These are phyloP conservation scores for Willisornis vidua DNA, from an alignment of 2,113 vertebrate genomes.

Conservation along the genomic window DNA sequence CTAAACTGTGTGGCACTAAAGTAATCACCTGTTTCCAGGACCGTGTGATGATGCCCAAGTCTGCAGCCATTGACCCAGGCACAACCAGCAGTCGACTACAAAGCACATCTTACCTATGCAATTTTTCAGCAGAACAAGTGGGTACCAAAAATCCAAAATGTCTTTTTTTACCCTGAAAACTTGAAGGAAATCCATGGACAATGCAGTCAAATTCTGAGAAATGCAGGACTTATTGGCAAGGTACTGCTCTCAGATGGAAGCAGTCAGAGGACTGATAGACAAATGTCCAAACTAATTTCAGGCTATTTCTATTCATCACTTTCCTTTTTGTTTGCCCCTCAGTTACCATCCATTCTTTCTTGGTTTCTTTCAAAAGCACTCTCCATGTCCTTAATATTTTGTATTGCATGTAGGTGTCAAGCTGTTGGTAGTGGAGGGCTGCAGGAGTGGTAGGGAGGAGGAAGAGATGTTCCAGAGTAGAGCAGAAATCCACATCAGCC, in stretches of 20 bases:
- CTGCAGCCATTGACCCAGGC: neutral
- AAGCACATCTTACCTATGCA: fast-evolving
- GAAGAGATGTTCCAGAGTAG: neutral
- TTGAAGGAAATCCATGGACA: neutral
- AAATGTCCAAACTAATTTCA: neutral
- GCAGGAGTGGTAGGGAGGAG: neutral
- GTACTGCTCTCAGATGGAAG: neutral
- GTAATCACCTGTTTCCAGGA: neutral
- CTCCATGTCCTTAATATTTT: neutral
- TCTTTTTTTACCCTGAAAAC: neutral
- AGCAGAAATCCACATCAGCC: neutral
- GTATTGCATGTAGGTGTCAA: neutral
- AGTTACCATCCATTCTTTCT: neutral
- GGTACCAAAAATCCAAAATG: neutral
- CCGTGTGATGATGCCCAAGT: neutral
- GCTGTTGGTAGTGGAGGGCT: neutral
- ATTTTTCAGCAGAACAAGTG: neutral
- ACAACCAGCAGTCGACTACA: neutral
- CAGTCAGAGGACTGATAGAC: neutral
- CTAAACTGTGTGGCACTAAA: fast-evolving
- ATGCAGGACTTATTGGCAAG: neutral
- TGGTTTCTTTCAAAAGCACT: neutral
- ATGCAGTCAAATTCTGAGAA: neutral
- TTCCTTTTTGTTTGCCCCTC: neutral
- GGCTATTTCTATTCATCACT: neutral